Evolutionary conservation across 2,797 vertebrate genomes (phyloP), one percentile per base, ranked within the genome.

Genomic region (Microctenopoma lineatum): DNA sequence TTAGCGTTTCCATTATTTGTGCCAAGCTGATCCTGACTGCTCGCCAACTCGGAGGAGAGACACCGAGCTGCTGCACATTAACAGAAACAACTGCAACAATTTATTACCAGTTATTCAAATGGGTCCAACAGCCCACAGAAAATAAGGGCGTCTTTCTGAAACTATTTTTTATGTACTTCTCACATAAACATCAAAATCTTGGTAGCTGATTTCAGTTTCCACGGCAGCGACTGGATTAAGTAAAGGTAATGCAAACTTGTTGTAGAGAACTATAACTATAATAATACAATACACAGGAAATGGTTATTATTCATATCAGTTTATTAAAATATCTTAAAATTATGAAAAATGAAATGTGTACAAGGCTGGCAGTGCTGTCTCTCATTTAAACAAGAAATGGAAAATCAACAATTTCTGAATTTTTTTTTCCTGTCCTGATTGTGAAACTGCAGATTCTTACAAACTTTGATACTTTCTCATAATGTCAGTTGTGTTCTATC

Each of bases 301-400:
- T 15, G 27, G 38, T 2, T 12, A 14, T 14, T 59, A 54, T 10
- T 64, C 14, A 29, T 21, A 66, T 54, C 11, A 7, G 18, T 89
- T 87, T 90, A 88, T 86, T 90, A 80, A 80, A 85, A 87, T 84
- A 84, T 53, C 12, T 67, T 53, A 42, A 59, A 67, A 73, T 78
- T 14, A 48, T 75, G 58, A 73, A 83, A 83, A 80, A 70, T 13
- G 8, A 80, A 69, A 64, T 46, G 11, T 54, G 55, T 63, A 27
- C 41, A 45, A 57, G 38, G 26, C 62, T 44, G 9, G 26, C 36
- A 45, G 54, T 41, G 26, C 62, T 44, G 9, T 26, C 36, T 53
- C 27, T 50, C 55, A 58, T 29, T 61, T 59, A 42, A 48, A 73
- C 15, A 68, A 73, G 15, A 66, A 39, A 66, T n/a, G n/a, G n/a